Conservation (phyloP, 2,113 vertebrate genomes). For the Mus musculus region DNA sequence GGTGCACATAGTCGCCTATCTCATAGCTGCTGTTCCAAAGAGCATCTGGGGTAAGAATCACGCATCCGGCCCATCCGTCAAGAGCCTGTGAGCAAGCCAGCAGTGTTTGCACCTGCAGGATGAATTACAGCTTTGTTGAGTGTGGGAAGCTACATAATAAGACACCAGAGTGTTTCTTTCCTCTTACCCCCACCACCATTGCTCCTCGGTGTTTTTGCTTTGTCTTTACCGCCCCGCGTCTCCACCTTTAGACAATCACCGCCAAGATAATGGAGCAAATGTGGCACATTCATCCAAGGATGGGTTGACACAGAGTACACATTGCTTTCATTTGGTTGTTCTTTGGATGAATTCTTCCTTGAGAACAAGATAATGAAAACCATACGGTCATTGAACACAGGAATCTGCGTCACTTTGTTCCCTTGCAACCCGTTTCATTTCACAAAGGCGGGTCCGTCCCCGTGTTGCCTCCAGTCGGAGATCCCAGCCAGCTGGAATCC, state of each 20-base stretch:
- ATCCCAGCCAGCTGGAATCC: constrained; percentile 70
- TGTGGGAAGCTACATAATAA: constrained; percentile 80
- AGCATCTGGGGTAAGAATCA: constrained; percentile 80
- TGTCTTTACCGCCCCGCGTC: not conserved
- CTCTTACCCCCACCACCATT: not conserved
- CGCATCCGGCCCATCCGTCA: constrained; percentile 76
- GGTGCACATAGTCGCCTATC: constrained; percentile 79
- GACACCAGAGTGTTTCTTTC: constrained; percentile 69
- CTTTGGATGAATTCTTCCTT: constrained; percentile 79
- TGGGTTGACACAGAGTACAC: constrained; percentile 74
- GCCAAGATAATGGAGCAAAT: constrained; percentile 53
- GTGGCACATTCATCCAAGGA: constrained; percentile 64
- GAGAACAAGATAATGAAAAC: constrained; percentile 75
- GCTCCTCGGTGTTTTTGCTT: not conserved
- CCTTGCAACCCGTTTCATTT: constrained; percentile 60
- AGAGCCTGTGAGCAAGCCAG: constrained; percentile 74
- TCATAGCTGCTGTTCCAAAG: constrained; percentile 66
- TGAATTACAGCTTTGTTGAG: constrained; percentile 76
- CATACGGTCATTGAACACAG: constrained; percentile 75
- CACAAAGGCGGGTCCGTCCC: constrained; percentile 38
- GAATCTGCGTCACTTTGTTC: constrained; percentile 73
- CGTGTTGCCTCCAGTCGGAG: constrained; percentile 9
- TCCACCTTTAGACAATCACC: constrained; percentile 42
- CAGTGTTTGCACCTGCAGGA: constrained; percentile 79
- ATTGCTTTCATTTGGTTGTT: constrained; percentile 78